Evolutionary conservation across 2,888 invertebrate species (phyloP), one percentile per base, ranked within the genome.

Genomic region (Clusia tigrina): DNA sequence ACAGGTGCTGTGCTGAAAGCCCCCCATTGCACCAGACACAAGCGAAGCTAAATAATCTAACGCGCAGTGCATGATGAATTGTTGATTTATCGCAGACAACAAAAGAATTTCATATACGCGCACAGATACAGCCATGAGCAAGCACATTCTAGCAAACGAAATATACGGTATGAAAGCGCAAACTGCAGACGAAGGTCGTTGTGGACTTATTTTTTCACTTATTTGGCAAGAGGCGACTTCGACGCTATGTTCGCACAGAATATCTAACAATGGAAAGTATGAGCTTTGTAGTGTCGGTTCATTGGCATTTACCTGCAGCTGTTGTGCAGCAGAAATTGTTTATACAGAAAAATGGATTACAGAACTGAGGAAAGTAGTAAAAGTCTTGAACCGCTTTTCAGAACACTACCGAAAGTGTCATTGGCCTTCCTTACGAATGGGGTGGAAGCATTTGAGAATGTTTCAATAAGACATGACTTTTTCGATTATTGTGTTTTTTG

Each of bases 31-130:
- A 20, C 20, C 48, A 48, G 48, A 48, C 48, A 22, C n/a, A 6
- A 42, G 3, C 42, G 9, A 15, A 10, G 12, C 42, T 15, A 42
- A 6, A 42, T 17, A 42, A 6, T 15, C 42, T 17, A 6, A n/a
- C 10, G 15, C n/a, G 69, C 73, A 79, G 75, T 71, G 76, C 73
- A 71, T 72, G 72, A 78, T 77, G 74, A 79, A 77, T 81, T 74
- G 74, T 74, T 79, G 80, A 81, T 80, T 80, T 81, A 79, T 80
- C 64, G 68, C 69, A 70, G 70, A 71, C 74, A 71, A 63, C 58
- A 66, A 68, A 65, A 61, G 60, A 67, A 66, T 58, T 55, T 55
- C 57, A 51, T 10, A 12, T 10, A 20, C 22, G 23, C 10, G 24
- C 52, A 3, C 23, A 5, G 52, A 24, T 52, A 52, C 3, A 42